Base-by-base conservation (phyloP, 2,797 vertebrate genomes). In the Enteromius mattozi region DNA sequence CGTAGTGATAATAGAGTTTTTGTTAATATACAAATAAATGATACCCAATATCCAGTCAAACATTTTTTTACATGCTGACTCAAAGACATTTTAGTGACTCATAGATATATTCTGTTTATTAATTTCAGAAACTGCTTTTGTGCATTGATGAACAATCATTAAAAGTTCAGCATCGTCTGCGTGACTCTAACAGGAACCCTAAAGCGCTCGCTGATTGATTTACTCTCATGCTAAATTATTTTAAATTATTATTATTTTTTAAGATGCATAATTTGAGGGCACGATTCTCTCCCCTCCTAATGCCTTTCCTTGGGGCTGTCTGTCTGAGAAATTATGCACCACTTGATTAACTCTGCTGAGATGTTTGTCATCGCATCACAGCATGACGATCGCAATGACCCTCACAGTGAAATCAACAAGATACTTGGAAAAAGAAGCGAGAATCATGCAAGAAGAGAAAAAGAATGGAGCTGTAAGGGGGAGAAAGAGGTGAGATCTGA, bases 401-500 rank as follows among this genome's bases (percentile, higher is more conserved):
- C 86, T 82, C 78, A 72, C 86, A 54, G n/a, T 80, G 51, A 85
- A 90, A 88, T 78, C 88, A 91, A 89, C 75, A 79, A 71, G 81
- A 86, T 85, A 82, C 71, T 45, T 42, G 51, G 81, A 87, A 78
- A 86, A 80, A 78, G 21, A 84, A 88, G 21, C 19, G 35, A 51
- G 69, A 80, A 63, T 71, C 5, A 54, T 69, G 86, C 40, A 70
- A 63, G 83, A 83, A 71, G 78, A 86, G 19, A 49, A 79, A 83
- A 42, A 84, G 70, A 82, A 77, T 30, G 56, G 24, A 83, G 83
- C 81, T 88, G 82, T 70, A 79, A 87, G 72, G 69, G 86, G 65
- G 42, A 72, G 71, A 83, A 88, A 83, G 89, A 85, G 90, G 77
- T 87, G 88, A 90, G 84, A 89, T 84, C 86, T 89, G 86, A 90